These are phyloP conservation scores for Catharus ustulatus DNA, from an alignment of 2,797 vertebrate genomes.

Conservation along the genomic window DNA sequence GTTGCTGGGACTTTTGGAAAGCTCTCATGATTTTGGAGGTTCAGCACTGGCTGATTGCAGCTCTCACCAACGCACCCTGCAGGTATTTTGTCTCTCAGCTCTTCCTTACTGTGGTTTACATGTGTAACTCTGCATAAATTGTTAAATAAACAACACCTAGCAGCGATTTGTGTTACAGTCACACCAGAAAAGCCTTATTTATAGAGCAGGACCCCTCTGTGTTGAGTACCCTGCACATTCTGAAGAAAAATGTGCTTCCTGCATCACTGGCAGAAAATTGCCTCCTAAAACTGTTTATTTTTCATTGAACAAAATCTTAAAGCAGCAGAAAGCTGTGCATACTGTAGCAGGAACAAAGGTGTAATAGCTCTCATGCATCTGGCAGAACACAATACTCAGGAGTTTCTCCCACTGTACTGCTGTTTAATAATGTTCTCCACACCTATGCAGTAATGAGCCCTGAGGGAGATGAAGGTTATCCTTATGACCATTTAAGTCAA, in stretches of 20 bases:
- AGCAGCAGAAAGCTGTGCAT: neutral
- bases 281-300: slow-evolving; percentile 7
- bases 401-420: neutral
- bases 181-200: slow-evolving; percentile 16
- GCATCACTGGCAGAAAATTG: neutral
- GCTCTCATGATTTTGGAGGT: neutral
- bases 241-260: slow-evolving; percentile 1
- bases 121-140: neutral
- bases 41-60: neutral
- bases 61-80: neutral
- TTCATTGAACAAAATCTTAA: neutral
- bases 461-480: neutral
- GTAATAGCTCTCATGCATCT: neutral
- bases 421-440: neutral
- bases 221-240: neutral
- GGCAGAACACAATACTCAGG: neutral
- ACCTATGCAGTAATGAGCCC: neutral
- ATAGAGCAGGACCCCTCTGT: neutral
- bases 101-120: neutral
- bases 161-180: neutral
- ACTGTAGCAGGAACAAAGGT: neutral
- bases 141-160: slow-evolving; percentile 2
- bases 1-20: neutral
- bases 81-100: neutral
- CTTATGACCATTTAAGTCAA: neutral